Percentiles rank a stretch among this genome's conserved stretches.
Evolutionary conservation across 2,113 vertebrate species (phyloP).

Genomic region (Natator depressus): DNA sequence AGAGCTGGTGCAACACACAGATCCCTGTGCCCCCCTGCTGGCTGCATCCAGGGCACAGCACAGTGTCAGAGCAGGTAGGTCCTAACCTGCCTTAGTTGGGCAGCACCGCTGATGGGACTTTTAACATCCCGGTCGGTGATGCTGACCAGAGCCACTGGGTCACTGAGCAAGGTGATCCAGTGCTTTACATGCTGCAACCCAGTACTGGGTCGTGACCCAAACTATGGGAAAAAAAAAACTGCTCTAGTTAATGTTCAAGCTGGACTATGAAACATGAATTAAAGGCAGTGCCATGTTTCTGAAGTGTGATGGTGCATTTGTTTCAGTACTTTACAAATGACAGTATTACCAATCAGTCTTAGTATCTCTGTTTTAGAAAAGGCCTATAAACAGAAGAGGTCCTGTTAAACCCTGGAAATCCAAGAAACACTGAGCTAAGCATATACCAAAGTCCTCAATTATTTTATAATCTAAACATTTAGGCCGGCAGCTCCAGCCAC

Average conservation of each 20-base stretch:
- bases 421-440: background rate
- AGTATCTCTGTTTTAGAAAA: background rate
- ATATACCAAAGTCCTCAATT: background rate
- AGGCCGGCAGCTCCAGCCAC: background rate
- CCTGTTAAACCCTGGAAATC: background rate
- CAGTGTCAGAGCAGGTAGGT: too few species aligned
- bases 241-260: constrained; percentile 82
- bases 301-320: background rate
- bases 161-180: too few species aligned
- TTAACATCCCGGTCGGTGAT: too few species aligned
- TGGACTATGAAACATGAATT: constrained; percentile 51
- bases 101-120: too few species aligned
- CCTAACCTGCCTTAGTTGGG: too few species aligned
- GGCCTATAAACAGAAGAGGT: background rate
- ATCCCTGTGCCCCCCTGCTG: too few species aligned
- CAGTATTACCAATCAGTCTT: background rate
- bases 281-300: background rate
- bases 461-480: background rate
- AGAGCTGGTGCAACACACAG: too few species aligned
- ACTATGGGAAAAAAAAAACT: too few species aligned
- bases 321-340: background rate
- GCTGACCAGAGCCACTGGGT: too few species aligned
- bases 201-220: too few species aligned
- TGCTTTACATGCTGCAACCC: too few species aligned
- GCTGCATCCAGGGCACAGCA: too few species aligned